phyloP scores from a whole-genome alignment of 2,113 vertebrate species.

The Salvelinus alpinus region DNA sequence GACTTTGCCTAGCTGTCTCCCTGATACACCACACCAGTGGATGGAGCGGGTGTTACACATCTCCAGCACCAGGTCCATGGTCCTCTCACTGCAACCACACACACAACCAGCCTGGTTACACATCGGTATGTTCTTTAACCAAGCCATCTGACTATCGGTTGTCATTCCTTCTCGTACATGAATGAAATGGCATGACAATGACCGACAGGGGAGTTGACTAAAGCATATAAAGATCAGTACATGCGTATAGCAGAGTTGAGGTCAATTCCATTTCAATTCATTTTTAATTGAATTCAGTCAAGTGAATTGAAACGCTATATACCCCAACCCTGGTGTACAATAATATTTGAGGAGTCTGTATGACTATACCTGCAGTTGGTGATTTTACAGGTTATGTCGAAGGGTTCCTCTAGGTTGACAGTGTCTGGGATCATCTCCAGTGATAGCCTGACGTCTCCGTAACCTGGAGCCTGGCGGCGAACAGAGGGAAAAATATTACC shows the following conservation, averaged over 20 bases:
- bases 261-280: not conserved
- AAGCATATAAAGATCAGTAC: not conserved
- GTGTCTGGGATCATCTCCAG: constrained; percentile 95
- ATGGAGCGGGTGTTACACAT: constrained; percentile 94
- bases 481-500: not conserved
- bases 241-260: not conserved
- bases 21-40: constrained; percentile 97
- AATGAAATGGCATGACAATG: too few species aligned
- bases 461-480: constrained; percentile 87
- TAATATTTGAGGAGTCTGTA: not conserved
- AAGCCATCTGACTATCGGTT: too few species aligned
- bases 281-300: too few species aligned
- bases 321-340: not conserved
- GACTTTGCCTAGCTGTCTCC: constrained; percentile 91
- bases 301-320: not conserved
- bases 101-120: not conserved
- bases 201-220: not conserved
- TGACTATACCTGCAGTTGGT: constrained; percentile 94
- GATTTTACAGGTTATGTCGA: constrained; percentile 97
- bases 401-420: constrained; percentile 93
- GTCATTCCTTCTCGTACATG: too few species aligned
- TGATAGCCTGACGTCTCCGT: constrained; percentile 94
- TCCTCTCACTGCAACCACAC: constrained; percentile 86
- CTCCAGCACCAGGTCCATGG: constrained; percentile 96
- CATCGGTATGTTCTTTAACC: not conserved